phyloP scores from a whole-genome alignment of 92 coral and sea anemone genomes.

The Epizoanthus scotinus region DNA sequence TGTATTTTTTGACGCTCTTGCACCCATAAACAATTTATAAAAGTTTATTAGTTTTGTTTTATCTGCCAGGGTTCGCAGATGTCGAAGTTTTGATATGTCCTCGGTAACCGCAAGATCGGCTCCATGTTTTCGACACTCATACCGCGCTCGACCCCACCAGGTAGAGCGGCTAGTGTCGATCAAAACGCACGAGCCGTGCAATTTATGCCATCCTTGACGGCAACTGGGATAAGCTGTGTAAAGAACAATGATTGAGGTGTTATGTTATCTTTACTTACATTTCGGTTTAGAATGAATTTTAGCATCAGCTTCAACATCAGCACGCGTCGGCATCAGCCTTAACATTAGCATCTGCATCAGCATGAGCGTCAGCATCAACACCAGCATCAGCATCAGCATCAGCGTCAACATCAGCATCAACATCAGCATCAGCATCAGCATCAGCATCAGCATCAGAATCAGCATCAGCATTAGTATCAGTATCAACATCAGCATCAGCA shows the following conservation, averaged over 20 bases:
- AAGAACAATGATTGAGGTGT: neutral
- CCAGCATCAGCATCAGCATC: too few relatives aligned
- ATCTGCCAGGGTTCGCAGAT: conserved; percentile 9
- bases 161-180: neutral
- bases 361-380: too few relatives aligned
- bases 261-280: neutral
- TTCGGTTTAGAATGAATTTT: too few relatives aligned
- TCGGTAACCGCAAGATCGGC: conserved; percentile 2
- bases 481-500: too few relatives aligned
- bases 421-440: too few relatives aligned
- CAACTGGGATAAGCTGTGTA: conserved; percentile 17
- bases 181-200: conserved; percentile 20
- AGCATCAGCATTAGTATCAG: too few relatives aligned
- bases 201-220: conserved; percentile 11
- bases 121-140: neutral
- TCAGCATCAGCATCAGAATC: too few relatives aligned
- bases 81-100: neutral
- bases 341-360: too few relatives aligned
- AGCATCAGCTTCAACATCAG: too few relatives aligned
- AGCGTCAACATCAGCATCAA: too few relatives aligned
- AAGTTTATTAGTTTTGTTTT: neutral
- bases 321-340: too few relatives aligned
- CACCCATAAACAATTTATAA: conserved; percentile 6
- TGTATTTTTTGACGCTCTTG: neutral
- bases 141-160: conserved; percentile 7